Conservation (phyloP, 30 jellyfish, hydroid and myxozoan species). For the Nemopilema nomurai region DNA sequence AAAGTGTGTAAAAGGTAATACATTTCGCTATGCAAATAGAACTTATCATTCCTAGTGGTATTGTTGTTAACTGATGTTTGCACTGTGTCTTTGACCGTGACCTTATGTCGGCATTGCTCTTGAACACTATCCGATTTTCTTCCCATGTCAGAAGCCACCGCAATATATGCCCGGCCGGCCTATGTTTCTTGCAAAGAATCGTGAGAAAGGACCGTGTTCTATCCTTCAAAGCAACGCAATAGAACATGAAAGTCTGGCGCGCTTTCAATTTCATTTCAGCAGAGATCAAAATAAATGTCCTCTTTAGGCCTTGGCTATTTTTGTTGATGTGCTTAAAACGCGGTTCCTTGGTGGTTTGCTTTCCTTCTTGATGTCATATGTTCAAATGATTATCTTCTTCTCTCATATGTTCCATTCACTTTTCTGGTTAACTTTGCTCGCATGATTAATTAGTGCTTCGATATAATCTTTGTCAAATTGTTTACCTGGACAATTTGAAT, state of each 20-base stretch:
- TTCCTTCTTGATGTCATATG: too few relatives aligned
- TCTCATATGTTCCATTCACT: too few relatives aligned
- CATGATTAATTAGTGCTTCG: too few relatives aligned
- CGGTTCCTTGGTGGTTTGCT: too few relatives aligned
- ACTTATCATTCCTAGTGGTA: not conserved
- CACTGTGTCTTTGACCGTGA: not conserved
- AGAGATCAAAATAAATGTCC: not conserved
- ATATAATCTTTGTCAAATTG: too few relatives aligned
- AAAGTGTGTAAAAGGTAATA: constrained; percentile 70
- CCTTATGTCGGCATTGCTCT: not conserved
- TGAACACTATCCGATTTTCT: not conserved
- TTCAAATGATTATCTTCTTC: too few relatives aligned
- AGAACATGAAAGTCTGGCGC: too few relatives aligned
- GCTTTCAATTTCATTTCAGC: too few relatives aligned
- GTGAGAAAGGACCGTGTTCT: constrained; percentile 5
- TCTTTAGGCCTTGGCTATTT: not conserved
- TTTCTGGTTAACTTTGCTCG: too few relatives aligned
- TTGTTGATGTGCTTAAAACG: too few relatives aligned
- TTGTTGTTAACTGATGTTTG: not conserved
- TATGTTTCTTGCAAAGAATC: constrained; percentile 6
- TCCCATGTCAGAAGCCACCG: not conserved
- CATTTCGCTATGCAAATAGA: not conserved
- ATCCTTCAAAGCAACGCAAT: not conserved
- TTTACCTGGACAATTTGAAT: too few relatives aligned
- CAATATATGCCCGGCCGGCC: not conserved